Evolutionary conservation across 2,888 invertebrate species (phyloP).

Genomic region (Meloe dianella): DNA sequence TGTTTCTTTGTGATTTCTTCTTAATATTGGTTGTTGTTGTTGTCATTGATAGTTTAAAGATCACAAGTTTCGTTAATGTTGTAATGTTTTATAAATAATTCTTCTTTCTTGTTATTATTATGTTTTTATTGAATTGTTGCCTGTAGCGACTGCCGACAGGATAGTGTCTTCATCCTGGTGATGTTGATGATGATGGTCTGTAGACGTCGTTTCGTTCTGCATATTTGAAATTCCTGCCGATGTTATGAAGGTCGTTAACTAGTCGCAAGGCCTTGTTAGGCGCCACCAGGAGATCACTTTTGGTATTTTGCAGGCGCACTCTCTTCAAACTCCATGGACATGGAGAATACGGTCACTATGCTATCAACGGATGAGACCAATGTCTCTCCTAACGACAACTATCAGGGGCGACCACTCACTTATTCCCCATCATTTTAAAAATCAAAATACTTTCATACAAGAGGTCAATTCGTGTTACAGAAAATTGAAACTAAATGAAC

Average conservation of each 20-base stretch:
- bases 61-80: not conserved
- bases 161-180: slow-evolving; percentile 25
- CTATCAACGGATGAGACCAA: not conserved
- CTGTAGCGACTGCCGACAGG: slow-evolving; percentile 12
- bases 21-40: not conserved
- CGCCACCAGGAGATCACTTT: slow-evolving; percentile 26
- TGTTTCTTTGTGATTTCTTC: slow-evolving; percentile 1
- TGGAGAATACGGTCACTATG: not conserved
- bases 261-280: slow-evolving; percentile 33
- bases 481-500: no score
- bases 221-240: slow-evolving; percentile 30
- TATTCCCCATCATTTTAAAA: no score
- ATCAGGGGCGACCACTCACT: not conserved
- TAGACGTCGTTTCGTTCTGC: slow-evolving; percentile 29
- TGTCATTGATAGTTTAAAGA: not conserved
- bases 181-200: not conserved
- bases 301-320: slow-evolving; percentile 9
- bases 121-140: not conserved
- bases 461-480: no score
- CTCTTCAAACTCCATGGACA: not conserved
- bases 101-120: not conserved
- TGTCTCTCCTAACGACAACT: not conserved
- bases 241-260: slow-evolving; percentile 30
- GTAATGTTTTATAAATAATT: not conserved
- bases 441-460: no score